These are phyloP conservation scores for Xestia rhomboidea DNA, from an alignment of 2,888 invertebrate genomes.

Conservation along the genomic window DNA sequence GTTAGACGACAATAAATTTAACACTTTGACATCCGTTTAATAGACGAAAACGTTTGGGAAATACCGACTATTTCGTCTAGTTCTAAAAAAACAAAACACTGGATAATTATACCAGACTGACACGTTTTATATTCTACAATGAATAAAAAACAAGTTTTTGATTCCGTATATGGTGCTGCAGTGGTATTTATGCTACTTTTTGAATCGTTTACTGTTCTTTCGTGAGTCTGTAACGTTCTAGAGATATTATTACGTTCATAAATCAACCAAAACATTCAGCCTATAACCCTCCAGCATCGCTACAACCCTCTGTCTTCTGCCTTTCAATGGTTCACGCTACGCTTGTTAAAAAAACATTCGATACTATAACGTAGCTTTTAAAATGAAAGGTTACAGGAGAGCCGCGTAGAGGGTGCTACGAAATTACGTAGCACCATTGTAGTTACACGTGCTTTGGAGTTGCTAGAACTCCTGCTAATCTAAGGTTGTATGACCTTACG, in stretches of 20 bases:
- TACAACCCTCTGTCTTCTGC: not conserved
- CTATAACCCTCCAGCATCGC: not conserved
- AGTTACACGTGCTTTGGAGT: not conserved
- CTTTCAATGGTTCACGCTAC: not conserved
- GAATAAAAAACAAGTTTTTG: conserved; percentile 38
- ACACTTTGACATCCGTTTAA: conserved; percentile 66
- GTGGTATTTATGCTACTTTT: conserved; percentile 49
- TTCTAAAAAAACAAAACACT: conserved; percentile 51
- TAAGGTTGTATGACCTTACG: conserved; percentile 23
- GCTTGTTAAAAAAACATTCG: not conserved
- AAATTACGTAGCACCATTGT: conserved; percentile 33
- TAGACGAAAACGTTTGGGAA: conserved; percentile 68
- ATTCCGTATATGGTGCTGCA: conserved; percentile 47
- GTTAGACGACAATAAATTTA: conserved; percentile 64
- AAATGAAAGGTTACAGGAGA: not conserved
- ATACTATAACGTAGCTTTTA: not conserved
- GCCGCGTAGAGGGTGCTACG: conserved; percentile 47
- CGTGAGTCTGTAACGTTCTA: not conserved
- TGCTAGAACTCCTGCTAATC: conserved; percentile 34
- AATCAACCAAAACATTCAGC: not conserved
- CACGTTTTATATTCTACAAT: conserved; percentile 44
- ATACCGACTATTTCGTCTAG: conserved; percentile 62
- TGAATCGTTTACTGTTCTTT: conserved; percentile 37
- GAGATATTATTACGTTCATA: no score
- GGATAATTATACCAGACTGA: conserved; percentile 50